phyloP scores from a whole-genome alignment of 1,140 invertebrate genomes.

The Hyphantria cunea region DNA sequence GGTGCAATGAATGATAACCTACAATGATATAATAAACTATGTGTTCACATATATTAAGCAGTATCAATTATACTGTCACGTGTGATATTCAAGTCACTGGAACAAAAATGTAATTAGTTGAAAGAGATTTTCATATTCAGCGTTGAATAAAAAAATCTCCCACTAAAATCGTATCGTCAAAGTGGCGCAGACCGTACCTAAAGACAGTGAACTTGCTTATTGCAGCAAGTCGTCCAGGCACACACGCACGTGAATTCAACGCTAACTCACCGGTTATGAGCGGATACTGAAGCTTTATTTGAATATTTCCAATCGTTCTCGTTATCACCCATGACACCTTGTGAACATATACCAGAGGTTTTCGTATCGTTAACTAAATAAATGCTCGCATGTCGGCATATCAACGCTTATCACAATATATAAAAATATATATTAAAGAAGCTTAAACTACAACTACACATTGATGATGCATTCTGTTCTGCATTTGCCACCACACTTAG shows the following conservation, averaged over 20 bases:
- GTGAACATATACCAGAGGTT: constrained; percentile 43
- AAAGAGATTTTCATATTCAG: constrained; percentile 78
- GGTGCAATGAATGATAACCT: constrained; percentile 64
- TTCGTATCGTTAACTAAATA: constrained; percentile 72
- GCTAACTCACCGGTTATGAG: constrained; percentile 28
- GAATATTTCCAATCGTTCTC: constrained; percentile 24
- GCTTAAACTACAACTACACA: constrained; percentile 79
- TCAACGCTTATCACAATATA: constrained; percentile 81
- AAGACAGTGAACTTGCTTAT: constrained; percentile 72
- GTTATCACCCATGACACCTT: constrained; percentile 60
- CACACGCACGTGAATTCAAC: constrained; percentile 55
- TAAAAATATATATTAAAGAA: constrained; percentile 81
- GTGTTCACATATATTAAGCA: constrained; percentile 12
- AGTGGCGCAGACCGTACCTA: constrained; percentile 66
- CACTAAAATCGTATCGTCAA: constrained; percentile 65
- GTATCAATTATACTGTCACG: constrained; percentile 29
- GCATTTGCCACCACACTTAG: constrained; percentile 77
- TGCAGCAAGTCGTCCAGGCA: constrained; percentile 77
- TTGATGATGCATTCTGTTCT: constrained; percentile 73
- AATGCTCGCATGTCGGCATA: constrained; percentile 77
- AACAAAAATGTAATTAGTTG: constrained; percentile 65
- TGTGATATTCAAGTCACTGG: constrained; percentile 41
- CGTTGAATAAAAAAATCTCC: constrained; percentile 74
- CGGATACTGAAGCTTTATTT: constrained; percentile 22
- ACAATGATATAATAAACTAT: constrained; percentile 29